phyloP scores from a whole-genome alignment of 2,888 invertebrate species.

The Meta bourneti region DNA sequence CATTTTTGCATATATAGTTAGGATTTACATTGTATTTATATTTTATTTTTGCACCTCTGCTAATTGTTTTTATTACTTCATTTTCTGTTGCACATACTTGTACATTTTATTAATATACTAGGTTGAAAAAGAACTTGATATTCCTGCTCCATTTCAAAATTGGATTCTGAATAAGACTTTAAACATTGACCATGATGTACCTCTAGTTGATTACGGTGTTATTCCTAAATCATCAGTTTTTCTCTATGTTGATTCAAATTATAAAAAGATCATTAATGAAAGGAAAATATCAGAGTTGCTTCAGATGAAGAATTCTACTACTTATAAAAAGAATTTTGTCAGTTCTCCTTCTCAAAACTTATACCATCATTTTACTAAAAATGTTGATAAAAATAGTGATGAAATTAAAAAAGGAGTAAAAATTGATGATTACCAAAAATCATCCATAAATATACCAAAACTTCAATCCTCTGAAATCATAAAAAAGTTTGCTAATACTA shows the following conservation, averaged over 20 bases:
- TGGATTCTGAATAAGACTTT: conserved; percentile 91
- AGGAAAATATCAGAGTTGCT: neutral
- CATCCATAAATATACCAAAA: neutral
- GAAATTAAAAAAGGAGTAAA: neutral
- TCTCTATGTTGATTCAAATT: conserved; percentile 86
- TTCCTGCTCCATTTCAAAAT: conserved; percentile 88
- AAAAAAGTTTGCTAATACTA: neutral
- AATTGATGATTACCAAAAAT: neutral
- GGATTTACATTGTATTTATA: too few relatives aligned
- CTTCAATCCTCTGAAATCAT: neutral
- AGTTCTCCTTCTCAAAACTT: neutral
- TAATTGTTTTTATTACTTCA: neutral
- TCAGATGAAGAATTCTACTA: neutral
- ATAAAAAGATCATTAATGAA: conserved; percentile 36
- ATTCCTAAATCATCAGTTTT: conserved; percentile 87
- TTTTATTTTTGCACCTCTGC: too few relatives aligned
- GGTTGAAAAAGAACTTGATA: conserved; percentile 85
- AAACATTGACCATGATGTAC: conserved; percentile 85
- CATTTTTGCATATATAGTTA: too few relatives aligned
- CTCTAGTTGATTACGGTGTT: conserved; percentile 84
- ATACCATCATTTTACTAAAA: neutral
- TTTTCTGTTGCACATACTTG: neutral
- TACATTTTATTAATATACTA: conserved; percentile 71
- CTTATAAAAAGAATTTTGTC: neutral
- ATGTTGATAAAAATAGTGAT: neutral